Evolutionary conservation across 2,888 invertebrate species (phyloP).

Genomic region (Acleris sparsana): DNA sequence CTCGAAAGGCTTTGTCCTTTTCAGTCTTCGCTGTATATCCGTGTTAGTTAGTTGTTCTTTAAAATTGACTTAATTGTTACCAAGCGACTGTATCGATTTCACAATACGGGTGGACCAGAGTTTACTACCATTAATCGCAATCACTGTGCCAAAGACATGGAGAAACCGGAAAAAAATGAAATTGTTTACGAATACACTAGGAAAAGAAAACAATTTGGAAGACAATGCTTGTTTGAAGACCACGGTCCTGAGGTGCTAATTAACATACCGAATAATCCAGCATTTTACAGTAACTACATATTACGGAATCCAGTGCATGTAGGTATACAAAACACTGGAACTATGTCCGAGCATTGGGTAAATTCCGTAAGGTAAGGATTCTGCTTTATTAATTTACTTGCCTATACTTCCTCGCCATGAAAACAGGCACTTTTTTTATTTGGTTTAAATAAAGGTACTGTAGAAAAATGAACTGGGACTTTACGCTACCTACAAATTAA

Average conservation of each 20-base stretch:
- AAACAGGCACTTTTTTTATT: too few relatives aligned
- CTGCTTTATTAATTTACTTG: neutral
- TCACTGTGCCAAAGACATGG: slow-evolving; percentile 49
- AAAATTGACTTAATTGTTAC: neutral
- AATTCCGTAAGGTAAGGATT: slow-evolving; percentile 79
- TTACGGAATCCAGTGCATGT: slow-evolving; percentile 85
- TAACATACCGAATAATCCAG: slow-evolving; percentile 85
- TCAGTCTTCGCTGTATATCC: too few relatives aligned
- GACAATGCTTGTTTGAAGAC: slow-evolving; percentile 87
- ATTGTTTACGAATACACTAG: slow-evolving; percentile 84
- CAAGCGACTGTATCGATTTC: slow-evolving; percentile 29
- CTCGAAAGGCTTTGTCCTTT: too few relatives aligned
- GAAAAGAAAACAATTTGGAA: slow-evolving; percentile 88
- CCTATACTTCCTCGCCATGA: too few relatives aligned
- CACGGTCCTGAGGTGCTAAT: slow-evolving; percentile 86
- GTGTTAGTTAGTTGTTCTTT: neutral
- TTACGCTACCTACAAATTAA: neutral
- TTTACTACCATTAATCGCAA: neutral
- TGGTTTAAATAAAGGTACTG: too few relatives aligned
- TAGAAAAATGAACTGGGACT: neutral
- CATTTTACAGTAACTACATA: slow-evolving; percentile 80
- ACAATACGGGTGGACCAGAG: neutral
- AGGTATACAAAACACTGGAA: slow-evolving; percentile 85
- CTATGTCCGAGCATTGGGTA: slow-evolving; percentile 85
- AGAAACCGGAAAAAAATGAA: slow-evolving; percentile 70